Percentiles rank a stretch among this genome's conserved stretches.
Conservation (phyloP, 2,797 vertebrate genomes). For the Hylomyscus alleni region DNA sequence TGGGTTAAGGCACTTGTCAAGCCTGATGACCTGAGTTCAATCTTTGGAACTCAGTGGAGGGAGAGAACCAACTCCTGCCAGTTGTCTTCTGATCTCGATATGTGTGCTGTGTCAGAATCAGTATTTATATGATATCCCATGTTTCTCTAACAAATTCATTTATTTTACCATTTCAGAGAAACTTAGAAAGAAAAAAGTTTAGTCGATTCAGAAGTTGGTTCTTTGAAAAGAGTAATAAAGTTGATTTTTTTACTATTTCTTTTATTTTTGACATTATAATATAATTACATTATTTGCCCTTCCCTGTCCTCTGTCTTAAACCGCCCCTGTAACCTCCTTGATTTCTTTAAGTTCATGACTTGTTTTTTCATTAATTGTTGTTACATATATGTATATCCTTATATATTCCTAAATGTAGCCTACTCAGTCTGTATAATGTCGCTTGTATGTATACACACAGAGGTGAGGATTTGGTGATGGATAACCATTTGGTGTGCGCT, state of each 20-base stretch:
- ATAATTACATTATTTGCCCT: not conserved
- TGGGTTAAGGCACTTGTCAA: too few species aligned
- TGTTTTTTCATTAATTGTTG: not conserved
- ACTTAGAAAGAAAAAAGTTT: slow-evolving; percentile 56
- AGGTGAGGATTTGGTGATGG: not conserved
- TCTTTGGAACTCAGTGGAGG: not conserved
- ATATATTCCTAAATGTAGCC: not conserved
- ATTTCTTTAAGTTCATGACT: not conserved
- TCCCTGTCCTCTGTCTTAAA: not conserved
- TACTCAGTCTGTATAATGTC: not conserved
- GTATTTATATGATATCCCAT: not conserved
- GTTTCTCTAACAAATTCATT: slow-evolving; percentile 7
- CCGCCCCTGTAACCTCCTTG: not conserved
- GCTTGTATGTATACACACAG: not conserved
- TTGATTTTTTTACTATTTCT: not conserved
- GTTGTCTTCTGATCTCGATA: not conserved
- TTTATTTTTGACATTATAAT: not conserved
- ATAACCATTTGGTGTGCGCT: not conserved
- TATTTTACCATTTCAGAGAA: slow-evolving; percentile 61
- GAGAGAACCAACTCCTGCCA: not conserved
- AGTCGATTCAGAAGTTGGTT: slow-evolving; percentile 16
- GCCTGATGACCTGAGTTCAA: not conserved
- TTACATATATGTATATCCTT: not conserved
- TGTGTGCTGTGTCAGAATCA: not conserved
- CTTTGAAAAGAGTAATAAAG: slow-evolving; percentile 59